Conservation (phyloP, 2,113 vertebrate species). For the Vulpes vulpes region DNA sequence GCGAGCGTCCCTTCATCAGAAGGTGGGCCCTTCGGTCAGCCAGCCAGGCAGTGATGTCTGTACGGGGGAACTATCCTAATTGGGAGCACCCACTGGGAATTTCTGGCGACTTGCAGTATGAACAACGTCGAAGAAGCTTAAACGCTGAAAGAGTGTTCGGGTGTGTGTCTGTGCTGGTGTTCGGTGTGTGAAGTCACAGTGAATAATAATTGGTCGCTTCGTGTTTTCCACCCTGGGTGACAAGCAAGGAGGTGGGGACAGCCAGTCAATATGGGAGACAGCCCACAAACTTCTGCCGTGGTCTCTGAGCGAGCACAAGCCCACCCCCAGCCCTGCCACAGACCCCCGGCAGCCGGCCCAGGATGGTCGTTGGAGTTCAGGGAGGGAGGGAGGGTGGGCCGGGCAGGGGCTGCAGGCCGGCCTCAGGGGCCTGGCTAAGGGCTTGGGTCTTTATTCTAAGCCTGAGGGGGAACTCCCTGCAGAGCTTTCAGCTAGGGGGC, state of each 20-base stretch:
- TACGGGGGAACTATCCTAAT: not conserved
- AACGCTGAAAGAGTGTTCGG: not conserved
- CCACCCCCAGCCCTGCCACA: not conserved
- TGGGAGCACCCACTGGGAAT: slow-evolving; percentile 46
- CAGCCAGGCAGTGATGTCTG: not conserved
- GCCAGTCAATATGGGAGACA: slow-evolving; percentile 56
- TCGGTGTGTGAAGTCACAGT: slow-evolving; percentile 70
- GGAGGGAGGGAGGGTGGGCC: not conserved
- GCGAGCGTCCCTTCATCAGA: not conserved
- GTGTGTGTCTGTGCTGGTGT: not conserved
- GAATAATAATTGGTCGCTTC: slow-evolving; percentile 73
- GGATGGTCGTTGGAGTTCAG: not conserved
- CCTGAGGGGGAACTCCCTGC: not conserved
- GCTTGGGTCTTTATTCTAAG: not conserved
- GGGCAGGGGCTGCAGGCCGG: accelerated
- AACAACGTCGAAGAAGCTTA: not conserved
- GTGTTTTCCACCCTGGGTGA: slow-evolving; percentile 49
- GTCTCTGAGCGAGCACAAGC: not conserved
- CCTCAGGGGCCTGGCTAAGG: not conserved
- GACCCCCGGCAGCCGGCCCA: too few relatives aligned
- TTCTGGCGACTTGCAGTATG: not conserved
- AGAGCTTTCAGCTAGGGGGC: not conserved
- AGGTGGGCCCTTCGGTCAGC: not conserved
- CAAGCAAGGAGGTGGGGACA: slow-evolving; percentile 64
- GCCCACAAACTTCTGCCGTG: slow-evolving; percentile 38